Evolutionary conservation across 2,797 vertebrate species (phyloP).

Genomic region (Siniperca scherzeri): DNA sequence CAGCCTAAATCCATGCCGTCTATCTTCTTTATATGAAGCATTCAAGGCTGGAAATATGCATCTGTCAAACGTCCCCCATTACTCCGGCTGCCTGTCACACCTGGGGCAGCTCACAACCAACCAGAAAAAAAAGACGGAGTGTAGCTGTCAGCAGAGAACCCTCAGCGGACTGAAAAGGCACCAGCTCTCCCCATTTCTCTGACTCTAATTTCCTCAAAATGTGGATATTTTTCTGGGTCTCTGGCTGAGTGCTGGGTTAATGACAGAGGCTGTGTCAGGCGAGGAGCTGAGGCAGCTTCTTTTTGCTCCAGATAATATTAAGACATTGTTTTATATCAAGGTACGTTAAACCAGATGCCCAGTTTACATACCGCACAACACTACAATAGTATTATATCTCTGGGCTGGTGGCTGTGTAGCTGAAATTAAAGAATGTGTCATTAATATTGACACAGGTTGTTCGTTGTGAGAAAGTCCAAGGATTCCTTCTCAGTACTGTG

Average conservation of each 20-base stretch:
- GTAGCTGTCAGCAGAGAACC: conserved; percentile 77
- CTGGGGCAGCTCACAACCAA: conserved; percentile 80
- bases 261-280: conserved; percentile 65
- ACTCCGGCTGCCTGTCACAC: conserved; percentile 84
- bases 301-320: conserved; percentile 57
- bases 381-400: not conserved
- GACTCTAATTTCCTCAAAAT: conserved; percentile 80
- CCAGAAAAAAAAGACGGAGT: conserved; percentile 77
- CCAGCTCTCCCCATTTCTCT: conserved; percentile 72
- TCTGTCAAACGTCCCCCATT: conserved; percentile 83
- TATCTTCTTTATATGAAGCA: conserved; percentile 85
- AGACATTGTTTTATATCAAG: conserved; percentile 43
- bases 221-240: conserved; percentile 74
- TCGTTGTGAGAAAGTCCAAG: conserved; percentile 12
- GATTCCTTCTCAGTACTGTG: conserved; percentile 15
- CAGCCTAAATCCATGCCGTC: conserved; percentile 76
- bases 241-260: conserved; percentile 67
- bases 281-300: conserved; percentile 66
- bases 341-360: conserved; percentile 18
- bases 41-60: conserved; percentile 87
- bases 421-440: conserved; percentile 36
- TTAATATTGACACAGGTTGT: not conserved
- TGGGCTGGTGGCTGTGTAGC: conserved; percentile 7
- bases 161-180: conserved; percentile 76
- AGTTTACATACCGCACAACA: not conserved